Conservation (phyloP, 2,113 vertebrate species). For the Clupea harengus region DNA sequence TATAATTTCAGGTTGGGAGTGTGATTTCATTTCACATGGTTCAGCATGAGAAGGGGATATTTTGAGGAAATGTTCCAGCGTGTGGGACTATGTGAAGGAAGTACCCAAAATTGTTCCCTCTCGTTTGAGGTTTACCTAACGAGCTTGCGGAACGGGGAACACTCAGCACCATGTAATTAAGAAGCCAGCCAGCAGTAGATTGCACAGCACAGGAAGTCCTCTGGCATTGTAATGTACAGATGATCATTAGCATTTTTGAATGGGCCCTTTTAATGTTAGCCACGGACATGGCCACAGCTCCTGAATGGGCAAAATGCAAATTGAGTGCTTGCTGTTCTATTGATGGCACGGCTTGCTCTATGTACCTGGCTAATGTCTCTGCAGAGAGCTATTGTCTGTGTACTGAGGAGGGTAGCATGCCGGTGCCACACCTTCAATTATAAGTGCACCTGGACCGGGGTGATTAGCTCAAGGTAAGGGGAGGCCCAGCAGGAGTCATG, state of each 20-base stretch:
- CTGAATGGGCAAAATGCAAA: constrained; percentile 89
- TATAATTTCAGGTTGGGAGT: neutral
- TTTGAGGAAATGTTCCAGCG: constrained; percentile 16
- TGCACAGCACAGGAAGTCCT: constrained; percentile 83
- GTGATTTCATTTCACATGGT: neutral
- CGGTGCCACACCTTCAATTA: constrained; percentile 92
- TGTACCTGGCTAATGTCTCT: constrained; percentile 87
- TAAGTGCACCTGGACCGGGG: constrained; percentile 87
- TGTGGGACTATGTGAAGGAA: constrained; percentile 37
- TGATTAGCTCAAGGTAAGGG: constrained; percentile 78
- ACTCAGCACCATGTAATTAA: constrained; percentile 77
- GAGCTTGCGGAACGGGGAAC: constrained; percentile 82
- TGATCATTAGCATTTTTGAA: constrained; percentile 92
- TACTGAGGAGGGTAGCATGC: constrained; percentile 65
- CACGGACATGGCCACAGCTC: constrained; percentile 68
- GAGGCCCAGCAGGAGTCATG: constrained; percentile 55
- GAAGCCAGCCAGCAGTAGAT: constrained; percentile 77
- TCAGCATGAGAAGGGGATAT: neutral
- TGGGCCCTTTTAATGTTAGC: constrained; percentile 86
- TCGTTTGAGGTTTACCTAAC: constrained; percentile 62
- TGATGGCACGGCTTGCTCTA: constrained; percentile 82
- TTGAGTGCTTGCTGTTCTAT: constrained; percentile 86
- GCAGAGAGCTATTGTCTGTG: constrained; percentile 71
- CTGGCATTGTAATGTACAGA: constrained; percentile 86
- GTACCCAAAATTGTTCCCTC: constrained; percentile 35